Evolutionary conservation across 1,140 invertebrate species (phyloP), one percentile per base, ranked within the genome.

Genomic region (Charaxes varanes): DNA sequence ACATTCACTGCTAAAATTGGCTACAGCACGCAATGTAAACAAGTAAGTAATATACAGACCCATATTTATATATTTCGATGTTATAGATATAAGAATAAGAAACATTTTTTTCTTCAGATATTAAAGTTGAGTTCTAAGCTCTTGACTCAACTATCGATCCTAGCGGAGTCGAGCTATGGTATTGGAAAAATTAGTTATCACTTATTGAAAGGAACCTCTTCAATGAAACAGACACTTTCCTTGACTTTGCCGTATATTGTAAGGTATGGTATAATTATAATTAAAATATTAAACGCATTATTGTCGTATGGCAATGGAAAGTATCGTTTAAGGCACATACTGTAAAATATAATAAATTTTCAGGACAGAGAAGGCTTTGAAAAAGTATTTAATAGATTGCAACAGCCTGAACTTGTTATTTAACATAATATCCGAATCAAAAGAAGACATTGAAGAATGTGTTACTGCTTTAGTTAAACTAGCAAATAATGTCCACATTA

Each of bases 161-260:
- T 80, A 15, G 85, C 85, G 0, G 85, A 87, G 55, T 85, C 85
- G 3, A 83, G 80, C 47, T 81, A 77, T 43, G 86, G 86, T 6
- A 85, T 85, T 45, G 86, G 86, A 12, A 82, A 87, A 66, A 87
- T 88, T 27, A 84, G 85, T 31, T 82, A 87, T 59, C 74, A 81
- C 35, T 58, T 88, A 18, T 51, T 82, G 15, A 86, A 84, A 45
- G 84, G 81, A 13, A 60, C 48, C 31, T 15, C 43, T n/a, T 51
- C 66, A 31, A 64, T 82, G 30, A 86, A 87, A 51, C 67, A 84
- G 52, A 83, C 84, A 33, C 51, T 88, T 6, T 70, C 80, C 6
- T 22, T 86, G 13, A 78, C 79, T 17, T 60, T 88, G 31, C 86
- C 87, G 2, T 88, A 85, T 54, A 73, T 88, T 41, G 81, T 87